A percentile compares a stretch with the other conserved stretches of the same genome.
phyloP scores from a whole-genome alignment of 1,140 invertebrate genomes.

The Polypedilum vanderplanki region DNA sequence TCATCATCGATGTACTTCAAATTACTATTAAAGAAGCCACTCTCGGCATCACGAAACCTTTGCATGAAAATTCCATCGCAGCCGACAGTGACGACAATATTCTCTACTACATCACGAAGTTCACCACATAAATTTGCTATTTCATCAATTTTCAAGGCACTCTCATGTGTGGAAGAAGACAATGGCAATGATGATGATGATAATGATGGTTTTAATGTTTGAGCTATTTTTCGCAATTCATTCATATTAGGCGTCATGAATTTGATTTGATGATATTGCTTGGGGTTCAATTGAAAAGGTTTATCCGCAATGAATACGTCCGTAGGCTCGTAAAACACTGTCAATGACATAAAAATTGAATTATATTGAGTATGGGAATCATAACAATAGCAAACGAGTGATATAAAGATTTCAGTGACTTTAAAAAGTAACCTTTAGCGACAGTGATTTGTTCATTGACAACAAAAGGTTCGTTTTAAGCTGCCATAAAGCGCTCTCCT shows the following conservation, averaged over 20 bases:
- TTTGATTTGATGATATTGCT: constrained; percentile 44
- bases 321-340: constrained; percentile 65
- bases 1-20: constrained; percentile 29
- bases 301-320: constrained; percentile 53
- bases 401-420: no score
- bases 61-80: constrained; percentile 49
- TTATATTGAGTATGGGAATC: neutral
- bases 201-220: constrained; percentile 33
- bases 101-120: constrained; percentile 40
- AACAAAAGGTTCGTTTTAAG: no score
- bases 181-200: neutral
- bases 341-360: neutral
- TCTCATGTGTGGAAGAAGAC: neutral
- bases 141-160: neutral
- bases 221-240: constrained; percentile 55
- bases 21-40: constrained; percentile 30
- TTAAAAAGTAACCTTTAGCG: no score
- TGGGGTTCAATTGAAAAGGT: constrained; percentile 45
- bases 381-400: no score
- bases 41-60: constrained; percentile 32
- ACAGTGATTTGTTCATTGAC: no score
- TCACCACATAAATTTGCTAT: neutral
- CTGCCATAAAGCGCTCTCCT: no score
- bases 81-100: constrained; percentile 53
- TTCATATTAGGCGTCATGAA: constrained; percentile 65